A percentile compares a stretch with the other conserved stretches of the same genome.
Evolutionary conservation across 2,888 invertebrate genomes (phyloP).

Genomic region (Phrixothrix hirtus): DNA sequence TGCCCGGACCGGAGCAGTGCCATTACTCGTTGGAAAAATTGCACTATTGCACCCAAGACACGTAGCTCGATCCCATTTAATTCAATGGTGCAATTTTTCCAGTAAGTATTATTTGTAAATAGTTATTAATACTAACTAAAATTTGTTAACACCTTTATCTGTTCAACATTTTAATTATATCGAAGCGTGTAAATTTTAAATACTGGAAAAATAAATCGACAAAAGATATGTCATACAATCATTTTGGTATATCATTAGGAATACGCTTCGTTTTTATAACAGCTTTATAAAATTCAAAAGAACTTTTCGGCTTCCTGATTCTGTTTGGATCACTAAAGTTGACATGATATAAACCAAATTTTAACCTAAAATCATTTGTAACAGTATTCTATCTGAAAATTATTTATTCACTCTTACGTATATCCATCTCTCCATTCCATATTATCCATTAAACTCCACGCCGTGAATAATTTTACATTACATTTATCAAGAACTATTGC

Average conservation of each 20-base stretch:
- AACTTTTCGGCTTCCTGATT: constrained; percentile 66
- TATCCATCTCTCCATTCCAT: constrained; percentile 80
- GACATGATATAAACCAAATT: constrained; percentile 71
- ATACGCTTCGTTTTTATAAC: constrained; percentile 60
- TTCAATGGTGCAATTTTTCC: too few species aligned
- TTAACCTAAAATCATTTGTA: constrained; percentile 57
- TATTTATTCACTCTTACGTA: constrained; percentile 65
- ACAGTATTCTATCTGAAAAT: neutral
- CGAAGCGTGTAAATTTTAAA: too few species aligned
- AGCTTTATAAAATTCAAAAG: constrained; percentile 61
- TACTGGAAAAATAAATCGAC: too few species aligned
- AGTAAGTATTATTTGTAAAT: too few species aligned
- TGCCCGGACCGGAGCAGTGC: too few species aligned
- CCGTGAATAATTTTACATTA: constrained; percentile 68
- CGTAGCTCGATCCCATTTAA: too few species aligned
- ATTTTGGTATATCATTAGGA: too few species aligned
- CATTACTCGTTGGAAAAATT: too few species aligned
- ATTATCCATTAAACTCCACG: constrained; percentile 81
- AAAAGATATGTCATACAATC: too few species aligned
- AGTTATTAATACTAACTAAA: neutral
- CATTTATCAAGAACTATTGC: constrained; percentile 63
- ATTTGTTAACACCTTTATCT: too few species aligned
- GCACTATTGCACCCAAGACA: too few species aligned
- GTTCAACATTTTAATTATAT: too few species aligned
- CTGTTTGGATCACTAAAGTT: constrained; percentile 64